phyloP scores from a whole-genome alignment of 2,888 invertebrate species.

The Apodemia zela region DNA sequence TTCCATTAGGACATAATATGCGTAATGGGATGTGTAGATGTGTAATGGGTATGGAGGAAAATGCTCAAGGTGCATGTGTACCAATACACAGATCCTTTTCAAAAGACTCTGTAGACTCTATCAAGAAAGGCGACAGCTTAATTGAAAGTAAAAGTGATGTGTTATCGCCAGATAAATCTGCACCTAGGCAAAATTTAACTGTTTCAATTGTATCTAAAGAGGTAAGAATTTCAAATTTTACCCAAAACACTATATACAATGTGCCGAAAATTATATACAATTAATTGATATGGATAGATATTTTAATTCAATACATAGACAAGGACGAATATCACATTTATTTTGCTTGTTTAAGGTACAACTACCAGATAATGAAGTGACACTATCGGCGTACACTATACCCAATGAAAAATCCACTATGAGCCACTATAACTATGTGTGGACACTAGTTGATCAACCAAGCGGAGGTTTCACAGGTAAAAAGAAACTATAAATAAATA shows the following conservation, averaged over 20 bases:
- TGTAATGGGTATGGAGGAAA: slow-evolving; percentile 79
- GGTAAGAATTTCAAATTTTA: slow-evolving; percentile 57
- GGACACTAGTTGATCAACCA: slow-evolving; percentile 92
- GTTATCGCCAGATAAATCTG: slow-evolving; percentile 55
- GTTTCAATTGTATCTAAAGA: slow-evolving; percentile 89
- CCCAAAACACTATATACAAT: too few species aligned
- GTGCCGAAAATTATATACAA: too few species aligned
- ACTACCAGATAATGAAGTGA: slow-evolving; percentile 91
- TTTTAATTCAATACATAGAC: too few species aligned
- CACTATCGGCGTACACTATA: slow-evolving; percentile 89
- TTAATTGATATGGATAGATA: too few species aligned
- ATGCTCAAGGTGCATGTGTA: slow-evolving; percentile 59
- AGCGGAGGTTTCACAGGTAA: slow-evolving; percentile 84
- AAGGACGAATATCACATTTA: neutral
- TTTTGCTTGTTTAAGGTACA: slow-evolving; percentile 50
- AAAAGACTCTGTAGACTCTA: slow-evolving; percentile 59
- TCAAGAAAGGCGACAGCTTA: slow-evolving; percentile 54
- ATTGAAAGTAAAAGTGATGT: slow-evolving; percentile 41
- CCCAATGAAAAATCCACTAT: slow-evolving; percentile 86
- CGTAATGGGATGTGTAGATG: slow-evolving; percentile 87
- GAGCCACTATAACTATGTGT: slow-evolving; percentile 91
- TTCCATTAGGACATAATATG: slow-evolving; percentile 75
- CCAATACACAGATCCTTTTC: slow-evolving; percentile 56
- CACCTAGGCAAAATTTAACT: slow-evolving; percentile 82
- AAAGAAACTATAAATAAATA: neutral